Evolutionary conservation across 2,113 vertebrate genomes (phyloP), one percentile per base, ranked within the genome.

Genomic region (Chlorodrepanis virens): DNA sequence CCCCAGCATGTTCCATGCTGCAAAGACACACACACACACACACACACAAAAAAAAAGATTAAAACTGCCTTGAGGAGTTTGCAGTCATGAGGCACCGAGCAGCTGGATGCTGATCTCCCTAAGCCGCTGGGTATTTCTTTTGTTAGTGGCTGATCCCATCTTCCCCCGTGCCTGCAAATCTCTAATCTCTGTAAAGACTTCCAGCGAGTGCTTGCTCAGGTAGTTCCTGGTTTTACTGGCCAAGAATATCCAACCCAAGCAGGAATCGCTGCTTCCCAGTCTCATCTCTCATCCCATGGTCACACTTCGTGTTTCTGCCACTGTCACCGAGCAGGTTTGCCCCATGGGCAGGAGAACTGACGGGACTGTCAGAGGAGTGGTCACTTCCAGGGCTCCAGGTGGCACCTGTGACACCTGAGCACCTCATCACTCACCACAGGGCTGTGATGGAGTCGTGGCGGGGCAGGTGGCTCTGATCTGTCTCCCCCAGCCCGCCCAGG

Each of bases 21-120:
- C 17, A 57, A 39, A 91, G 63, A 63, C 20, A 79, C 1, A 69
- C 54, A 59, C 25, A 54, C 3, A 47, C 39, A 39, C 54, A 63
- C 20, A 79, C 1, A 69, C 54, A 63, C 20, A 79, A 1, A 69
- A 11, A 52, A 23, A 5, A 56, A 37, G 42, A 91, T 79, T 77
- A 87, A 92, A 91, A 70, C 37, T 60, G 75, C 88, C 79, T 81
- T 15, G 1, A 93, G 72, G 79, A 90, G 88, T 67, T 39, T 63
- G 60, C 63, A 68, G 12, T 70, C 65, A 35, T 21, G 83, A 79
- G 80, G 83, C 77, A 68, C 56, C 7, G 7, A 90, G 84, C 94
- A 85, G 91, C 71, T 94, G 86, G 94, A 92, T 89, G 90, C 94
- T 45, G 91, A 96, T 93, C 84, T 89, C 86, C 80, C 67, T 89